Percentiles rank a stretch among this genome's conserved stretches.
These are phyloP conservation scores for Neotoxoptera formosana DNA, from an alignment of 1,140 invertebrate species.

Conservation along the genomic window DNA sequence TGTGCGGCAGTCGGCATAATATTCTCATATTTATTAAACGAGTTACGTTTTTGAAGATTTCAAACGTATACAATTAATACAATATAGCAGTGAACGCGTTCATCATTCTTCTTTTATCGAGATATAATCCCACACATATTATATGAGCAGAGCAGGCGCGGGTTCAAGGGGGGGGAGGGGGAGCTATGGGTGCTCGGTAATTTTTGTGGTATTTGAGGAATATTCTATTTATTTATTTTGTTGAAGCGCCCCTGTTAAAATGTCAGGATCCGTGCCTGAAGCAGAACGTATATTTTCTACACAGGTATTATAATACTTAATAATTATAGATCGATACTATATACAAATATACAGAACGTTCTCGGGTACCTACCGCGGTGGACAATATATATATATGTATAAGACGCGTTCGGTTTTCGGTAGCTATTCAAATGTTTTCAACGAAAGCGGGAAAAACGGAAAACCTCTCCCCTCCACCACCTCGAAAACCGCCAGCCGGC, in stretches of 20 bases:
- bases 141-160: background rate
- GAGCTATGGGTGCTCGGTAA: too few relatives aligned
- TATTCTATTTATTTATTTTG: too few relatives aligned
- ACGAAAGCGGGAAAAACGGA: background rate
- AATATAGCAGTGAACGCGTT: background rate
- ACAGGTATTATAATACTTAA: background rate
- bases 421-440: background rate
- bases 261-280: too few relatives aligned
- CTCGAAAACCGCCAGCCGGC: background rate
- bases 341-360: background rate
- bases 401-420: background rate
- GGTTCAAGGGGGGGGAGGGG: too few relatives aligned
- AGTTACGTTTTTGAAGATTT: background rate
- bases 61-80: background rate
- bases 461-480: background rate
- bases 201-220: too few relatives aligned
- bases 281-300: background rate
- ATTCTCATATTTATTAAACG: too few relatives aligned
- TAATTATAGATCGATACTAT: background rate
- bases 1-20: background rate
- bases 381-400: too few relatives aligned
- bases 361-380: background rate
- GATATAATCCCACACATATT: too few relatives aligned
- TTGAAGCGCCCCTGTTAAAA: too few relatives aligned
- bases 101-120: background rate